A percentile compares a stretch with the other conserved stretches of the same genome.
These are phyloP conservation scores for Sclerurus mexicanus DNA, from an alignment of 2,113 vertebrate genomes.

Conservation along the genomic window DNA sequence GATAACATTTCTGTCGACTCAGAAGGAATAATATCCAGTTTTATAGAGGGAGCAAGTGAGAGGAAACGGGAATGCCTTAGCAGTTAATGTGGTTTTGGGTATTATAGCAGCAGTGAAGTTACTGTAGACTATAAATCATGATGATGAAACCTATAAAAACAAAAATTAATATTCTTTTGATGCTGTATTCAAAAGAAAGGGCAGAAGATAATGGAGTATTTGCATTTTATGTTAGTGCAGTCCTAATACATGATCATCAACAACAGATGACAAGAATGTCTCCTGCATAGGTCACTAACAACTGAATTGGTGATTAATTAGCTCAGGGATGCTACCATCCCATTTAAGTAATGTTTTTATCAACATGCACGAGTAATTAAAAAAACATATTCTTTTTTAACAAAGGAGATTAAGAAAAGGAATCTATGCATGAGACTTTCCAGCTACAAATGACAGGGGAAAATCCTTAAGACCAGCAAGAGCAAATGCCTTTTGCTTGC, in stretches of 20 bases:
- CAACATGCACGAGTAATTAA: background rate
- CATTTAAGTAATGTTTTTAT: background rate
- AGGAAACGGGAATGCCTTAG: constrained; percentile 64
- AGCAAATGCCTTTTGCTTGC: background rate
- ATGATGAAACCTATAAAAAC: constrained; percentile 68
- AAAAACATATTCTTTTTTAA: background rate
- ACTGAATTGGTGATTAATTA: background rate
- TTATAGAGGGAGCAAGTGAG: constrained; percentile 68
- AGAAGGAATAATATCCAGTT: constrained; percentile 71
- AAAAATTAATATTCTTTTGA: constrained; percentile 56
- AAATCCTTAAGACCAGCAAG: background rate
- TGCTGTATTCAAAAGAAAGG: constrained; percentile 21
- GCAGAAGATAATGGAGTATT: constrained; percentile 3
- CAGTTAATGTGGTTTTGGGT: constrained; percentile 57
- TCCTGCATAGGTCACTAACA: background rate
- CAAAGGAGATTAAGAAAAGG: background rate
- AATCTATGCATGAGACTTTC: background rate
- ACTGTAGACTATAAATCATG: constrained; percentile 65
- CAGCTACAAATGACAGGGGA: background rate
- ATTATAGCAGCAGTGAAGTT: constrained; percentile 67
- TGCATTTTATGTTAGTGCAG: constrained; percentile 2
- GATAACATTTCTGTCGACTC: constrained; percentile 64
- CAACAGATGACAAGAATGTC: background rate
- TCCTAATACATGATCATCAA: background rate
- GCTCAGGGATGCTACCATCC: background rate